A percentile compares a stretch with the other conserved stretches of the same genome.
Evolutionary conservation across 2,797 vertebrate species (phyloP).

Genomic region (Cossypha dichroa): DNA sequence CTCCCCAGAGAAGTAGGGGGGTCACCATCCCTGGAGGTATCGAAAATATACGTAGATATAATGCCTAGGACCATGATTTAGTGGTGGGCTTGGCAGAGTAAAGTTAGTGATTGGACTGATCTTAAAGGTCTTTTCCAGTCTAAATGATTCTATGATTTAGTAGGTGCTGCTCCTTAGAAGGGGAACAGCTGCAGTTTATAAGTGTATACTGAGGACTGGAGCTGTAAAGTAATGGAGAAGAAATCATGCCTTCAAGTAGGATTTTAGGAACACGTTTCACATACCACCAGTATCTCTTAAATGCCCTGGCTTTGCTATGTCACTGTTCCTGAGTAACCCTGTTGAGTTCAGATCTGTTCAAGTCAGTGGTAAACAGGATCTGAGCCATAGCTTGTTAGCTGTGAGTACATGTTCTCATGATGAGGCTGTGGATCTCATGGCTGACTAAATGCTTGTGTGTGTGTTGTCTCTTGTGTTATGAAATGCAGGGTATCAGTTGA

Average conservation of each 20-base stretch:
- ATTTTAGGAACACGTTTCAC: neutral
- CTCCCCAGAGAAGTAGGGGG: neutral
- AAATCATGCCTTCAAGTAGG: neutral
- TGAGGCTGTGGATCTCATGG: neutral
- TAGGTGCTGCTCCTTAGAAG: neutral
- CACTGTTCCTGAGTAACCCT: neutral
- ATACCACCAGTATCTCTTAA: neutral
- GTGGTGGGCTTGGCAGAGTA: neutral
- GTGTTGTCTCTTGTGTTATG: neutral
- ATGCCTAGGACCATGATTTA: neutral
- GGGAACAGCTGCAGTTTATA: neutral
- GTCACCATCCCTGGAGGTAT: neutral
- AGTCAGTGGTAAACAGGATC: neutral
- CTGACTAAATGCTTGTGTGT: neutral
- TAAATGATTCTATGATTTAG: neutral
- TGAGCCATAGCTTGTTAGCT: neutral
- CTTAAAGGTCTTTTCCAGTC: neutral
- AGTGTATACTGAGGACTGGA: neutral
- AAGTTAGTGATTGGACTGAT: neutral
- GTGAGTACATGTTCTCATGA: neutral
- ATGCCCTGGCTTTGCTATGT: neutral
- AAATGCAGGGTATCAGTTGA: neutral
- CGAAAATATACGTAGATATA: accelerated
- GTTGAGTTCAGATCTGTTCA: neutral
- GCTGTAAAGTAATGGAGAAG: neutral